phyloP scores from a whole-genome alignment of 2,888 invertebrate species.

The Diarsia brunnea region DNA sequence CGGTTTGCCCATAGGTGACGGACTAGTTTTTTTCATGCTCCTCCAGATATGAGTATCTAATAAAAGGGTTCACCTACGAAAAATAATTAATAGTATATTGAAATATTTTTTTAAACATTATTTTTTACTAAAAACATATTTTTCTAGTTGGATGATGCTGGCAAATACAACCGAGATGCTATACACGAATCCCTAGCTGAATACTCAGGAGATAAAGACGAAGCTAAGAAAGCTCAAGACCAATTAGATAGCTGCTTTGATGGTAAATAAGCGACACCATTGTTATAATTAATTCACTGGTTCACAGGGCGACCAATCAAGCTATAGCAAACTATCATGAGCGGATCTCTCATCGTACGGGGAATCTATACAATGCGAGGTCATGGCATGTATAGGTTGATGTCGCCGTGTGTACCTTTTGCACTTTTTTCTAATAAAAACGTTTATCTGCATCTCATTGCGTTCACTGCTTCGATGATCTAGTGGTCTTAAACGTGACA shows the following conservation, averaged over 20 bases:
- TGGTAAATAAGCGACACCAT: constrained; percentile 36
- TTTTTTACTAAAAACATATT: not conserved
- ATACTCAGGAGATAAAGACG: constrained; percentile 24
- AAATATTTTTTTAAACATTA: no score
- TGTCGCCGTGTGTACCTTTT: not conserved
- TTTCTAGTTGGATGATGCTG: constrained; percentile 46
- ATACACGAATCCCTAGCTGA: constrained; percentile 7
- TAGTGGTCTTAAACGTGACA: not conserved
- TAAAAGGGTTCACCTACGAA: no score
- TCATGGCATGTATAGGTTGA: no score
- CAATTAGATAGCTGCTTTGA: constrained; percentile 49
- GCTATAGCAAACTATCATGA: no score
- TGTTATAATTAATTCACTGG: not conserved
- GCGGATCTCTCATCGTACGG: no score
- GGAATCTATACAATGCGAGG: no score
- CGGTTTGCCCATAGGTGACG: no score
- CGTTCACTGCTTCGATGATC: not conserved
- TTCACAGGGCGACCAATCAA: no score
- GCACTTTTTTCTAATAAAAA: not conserved
- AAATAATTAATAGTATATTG: no score
- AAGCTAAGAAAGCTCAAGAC: constrained; percentile 14
- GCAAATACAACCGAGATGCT: constrained; percentile 27
- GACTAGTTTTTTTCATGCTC: no score
- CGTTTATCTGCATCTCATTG: not conserved
- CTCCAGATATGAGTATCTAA: no score